Evolutionary conservation across 2,888 invertebrate genomes (phyloP).

Genomic region (Agrotis ipsilon): DNA sequence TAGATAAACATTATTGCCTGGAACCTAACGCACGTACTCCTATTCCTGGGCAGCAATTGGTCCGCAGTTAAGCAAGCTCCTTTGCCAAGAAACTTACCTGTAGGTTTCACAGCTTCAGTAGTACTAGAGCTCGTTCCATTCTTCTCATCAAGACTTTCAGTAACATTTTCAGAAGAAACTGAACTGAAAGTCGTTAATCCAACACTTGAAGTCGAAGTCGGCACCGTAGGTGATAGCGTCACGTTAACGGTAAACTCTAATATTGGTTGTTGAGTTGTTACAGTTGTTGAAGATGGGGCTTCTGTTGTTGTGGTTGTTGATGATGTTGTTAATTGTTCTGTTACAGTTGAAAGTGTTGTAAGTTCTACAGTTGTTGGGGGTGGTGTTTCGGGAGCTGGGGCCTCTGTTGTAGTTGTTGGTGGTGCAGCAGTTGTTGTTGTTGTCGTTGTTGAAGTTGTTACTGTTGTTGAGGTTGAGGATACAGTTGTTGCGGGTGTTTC

Average conservation of each 20-base stretch:
- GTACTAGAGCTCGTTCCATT: constrained; percentile 68
- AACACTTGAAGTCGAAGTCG: constrained; percentile 75
- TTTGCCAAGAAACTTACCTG: constrained; percentile 46
- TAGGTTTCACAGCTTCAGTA: constrained; percentile 49
- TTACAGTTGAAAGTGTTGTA: constrained; percentile 13
- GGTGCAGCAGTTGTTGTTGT: constrained; percentile 33
- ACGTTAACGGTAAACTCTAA: constrained; percentile 84
- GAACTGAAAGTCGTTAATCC: constrained; percentile 73
- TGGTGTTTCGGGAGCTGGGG: constrained; percentile 34
- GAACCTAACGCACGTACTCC: too few species aligned
- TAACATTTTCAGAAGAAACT: constrained; percentile 69
- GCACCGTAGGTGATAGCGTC: constrained; percentile 78
- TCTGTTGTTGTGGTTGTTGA: constrained; percentile 76
- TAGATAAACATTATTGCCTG: too few species aligned
- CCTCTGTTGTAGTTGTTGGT: constrained; percentile 72
- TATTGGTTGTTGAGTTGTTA: constrained; percentile 74
- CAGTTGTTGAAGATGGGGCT: constrained; percentile 59
- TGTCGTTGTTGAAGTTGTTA: constrained; percentile 21
- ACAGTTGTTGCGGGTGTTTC: constrained; percentile 71
- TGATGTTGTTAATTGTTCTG: constrained; percentile 55
- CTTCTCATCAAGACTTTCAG: constrained; percentile 57
- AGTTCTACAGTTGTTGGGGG: constrained; percentile 31
- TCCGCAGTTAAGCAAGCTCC: too few species aligned
- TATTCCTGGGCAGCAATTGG: too few species aligned
- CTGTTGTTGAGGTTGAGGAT: constrained; percentile 72